Evolutionary conservation across 2,797 vertebrate species (phyloP).

Genomic region (Lagorchestes hirsutus): DNA sequence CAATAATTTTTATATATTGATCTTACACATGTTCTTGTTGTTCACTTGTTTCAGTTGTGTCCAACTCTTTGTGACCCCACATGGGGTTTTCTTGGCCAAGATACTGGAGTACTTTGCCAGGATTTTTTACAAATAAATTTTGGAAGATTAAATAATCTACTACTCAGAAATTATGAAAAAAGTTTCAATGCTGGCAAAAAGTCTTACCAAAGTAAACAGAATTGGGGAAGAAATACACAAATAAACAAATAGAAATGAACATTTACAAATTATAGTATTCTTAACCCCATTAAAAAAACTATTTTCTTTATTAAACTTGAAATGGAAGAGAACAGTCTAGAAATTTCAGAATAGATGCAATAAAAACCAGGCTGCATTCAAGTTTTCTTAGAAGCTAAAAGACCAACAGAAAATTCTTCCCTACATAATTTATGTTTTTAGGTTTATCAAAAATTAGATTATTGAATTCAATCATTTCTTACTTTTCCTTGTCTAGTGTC

Average conservation of each 20-base stretch:
- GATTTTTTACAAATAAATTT: conserved; percentile 40
- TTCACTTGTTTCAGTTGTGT: background rate
- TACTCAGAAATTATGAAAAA: conserved; percentile 1
- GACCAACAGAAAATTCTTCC: background rate
- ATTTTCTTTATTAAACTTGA: background rate
- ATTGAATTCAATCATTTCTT: background rate
- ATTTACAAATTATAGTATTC: too few relatives aligned
- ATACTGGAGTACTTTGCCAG: background rate
- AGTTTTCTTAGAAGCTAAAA: background rate
- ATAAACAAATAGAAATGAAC: too few relatives aligned
- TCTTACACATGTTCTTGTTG: background rate
- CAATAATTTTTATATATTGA: background rate
- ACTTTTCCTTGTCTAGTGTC: too few relatives aligned
- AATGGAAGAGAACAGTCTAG: background rate
- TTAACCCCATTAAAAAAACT: background rate
- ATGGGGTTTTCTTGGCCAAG: background rate
- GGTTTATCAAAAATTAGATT: background rate
- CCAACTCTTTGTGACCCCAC: background rate
- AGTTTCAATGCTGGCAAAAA: too few relatives aligned
- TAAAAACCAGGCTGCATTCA: background rate
- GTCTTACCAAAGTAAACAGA: too few relatives aligned
- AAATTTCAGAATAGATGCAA: background rate
- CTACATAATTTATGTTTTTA: background rate
- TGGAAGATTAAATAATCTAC: conserved; percentile 25
- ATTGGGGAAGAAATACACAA: too few relatives aligned